Conservation (phyloP, 1,140 invertebrate genomes). For the Nixonia krombeini region DNA sequence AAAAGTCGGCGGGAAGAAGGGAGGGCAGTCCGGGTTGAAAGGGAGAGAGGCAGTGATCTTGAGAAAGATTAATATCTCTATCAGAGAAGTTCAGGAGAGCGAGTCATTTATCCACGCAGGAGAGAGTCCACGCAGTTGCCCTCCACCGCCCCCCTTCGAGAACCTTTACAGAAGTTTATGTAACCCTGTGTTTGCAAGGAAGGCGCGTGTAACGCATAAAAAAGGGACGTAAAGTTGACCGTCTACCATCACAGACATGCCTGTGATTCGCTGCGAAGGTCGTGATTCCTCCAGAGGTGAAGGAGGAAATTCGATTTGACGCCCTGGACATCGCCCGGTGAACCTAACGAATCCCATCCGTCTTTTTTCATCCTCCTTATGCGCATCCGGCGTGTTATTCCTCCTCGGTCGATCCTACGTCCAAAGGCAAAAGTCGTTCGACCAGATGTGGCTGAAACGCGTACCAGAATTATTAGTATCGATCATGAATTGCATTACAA, state of each 20-base stretch:
- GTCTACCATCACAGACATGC: neutral
- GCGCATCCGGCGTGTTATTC: neutral
- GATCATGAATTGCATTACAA: too few species aligned
- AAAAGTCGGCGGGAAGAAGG: neutral
- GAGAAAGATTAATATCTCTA: conserved; percentile 67
- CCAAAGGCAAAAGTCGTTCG: neutral
- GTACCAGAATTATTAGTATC: too few species aligned
- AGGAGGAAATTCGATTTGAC: conserved; percentile 54
- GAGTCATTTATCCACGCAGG: conserved; percentile 59
- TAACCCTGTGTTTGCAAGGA: conserved; percentile 35
- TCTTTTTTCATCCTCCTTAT: conserved; percentile 2
- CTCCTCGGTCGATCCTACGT: neutral
- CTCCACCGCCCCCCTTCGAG: conserved; percentile 12
- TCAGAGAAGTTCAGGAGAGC: conserved; percentile 60
- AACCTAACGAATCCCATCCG: conserved; percentile 46
- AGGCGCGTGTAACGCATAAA: conserved; percentile 2
- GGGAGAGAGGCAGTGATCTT: conserved; percentile 6
- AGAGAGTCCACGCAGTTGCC: conserved; percentile 13
- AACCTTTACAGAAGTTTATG: conserved; percentile 53
- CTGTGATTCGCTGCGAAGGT: conserved; percentile 31
- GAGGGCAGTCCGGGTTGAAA: neutral
- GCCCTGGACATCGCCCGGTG: conserved; percentile 16
- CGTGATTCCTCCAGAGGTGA: conserved; percentile 23
- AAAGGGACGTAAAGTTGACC: conserved; percentile 7
- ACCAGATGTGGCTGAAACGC: too few species aligned